These are phyloP conservation scores for Drosophila novamexicana DNA, from an alignment of 1,140 invertebrate species.

Conservation along the genomic window DNA sequence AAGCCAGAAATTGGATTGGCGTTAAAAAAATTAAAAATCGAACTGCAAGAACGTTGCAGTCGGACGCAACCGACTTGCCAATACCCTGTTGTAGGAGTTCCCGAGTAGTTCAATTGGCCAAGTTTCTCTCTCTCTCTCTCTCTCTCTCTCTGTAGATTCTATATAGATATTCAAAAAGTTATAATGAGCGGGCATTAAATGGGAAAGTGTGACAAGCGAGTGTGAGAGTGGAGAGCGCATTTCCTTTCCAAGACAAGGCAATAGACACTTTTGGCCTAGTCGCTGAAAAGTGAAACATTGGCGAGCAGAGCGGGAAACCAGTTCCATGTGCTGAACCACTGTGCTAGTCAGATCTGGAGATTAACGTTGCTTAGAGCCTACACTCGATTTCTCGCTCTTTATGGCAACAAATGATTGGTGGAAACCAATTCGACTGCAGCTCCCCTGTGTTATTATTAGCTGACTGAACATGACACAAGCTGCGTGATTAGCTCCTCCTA, in stretches of 20 bases:
- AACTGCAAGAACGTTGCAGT: no score
- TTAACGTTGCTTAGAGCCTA: not conserved
- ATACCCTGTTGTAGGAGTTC: no score
- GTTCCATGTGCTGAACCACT: not conserved
- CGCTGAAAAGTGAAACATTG: not conserved
- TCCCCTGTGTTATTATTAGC: slow-evolving; percentile 42
- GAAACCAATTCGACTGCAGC: not conserved
- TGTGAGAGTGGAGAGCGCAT: slow-evolving; percentile 1
- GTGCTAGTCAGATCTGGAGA: not conserved
- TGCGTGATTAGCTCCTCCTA: slow-evolving; percentile 42
- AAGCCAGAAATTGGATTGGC: no score
- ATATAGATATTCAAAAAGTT: no score
- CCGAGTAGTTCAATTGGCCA: no score
- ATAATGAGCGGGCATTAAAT: no score
- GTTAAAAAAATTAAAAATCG: no score
- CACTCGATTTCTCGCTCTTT: slow-evolving; percentile 1
- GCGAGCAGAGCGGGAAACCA: slow-evolving; percentile 2
- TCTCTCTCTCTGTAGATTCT: no score
- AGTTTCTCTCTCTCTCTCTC: no score
- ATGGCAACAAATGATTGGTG: not conserved
- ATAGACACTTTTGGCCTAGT: slow-evolving; percentile 26
- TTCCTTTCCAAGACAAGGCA: slow-evolving; percentile 59
- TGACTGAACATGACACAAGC: slow-evolving; percentile 9
- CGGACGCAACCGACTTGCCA: no score
- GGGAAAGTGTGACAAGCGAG: slow-evolving; percentile 42